phyloP scores from a whole-genome alignment of 2,113 vertebrate species.

The Protobothrops mucrosquamatus region DNA sequence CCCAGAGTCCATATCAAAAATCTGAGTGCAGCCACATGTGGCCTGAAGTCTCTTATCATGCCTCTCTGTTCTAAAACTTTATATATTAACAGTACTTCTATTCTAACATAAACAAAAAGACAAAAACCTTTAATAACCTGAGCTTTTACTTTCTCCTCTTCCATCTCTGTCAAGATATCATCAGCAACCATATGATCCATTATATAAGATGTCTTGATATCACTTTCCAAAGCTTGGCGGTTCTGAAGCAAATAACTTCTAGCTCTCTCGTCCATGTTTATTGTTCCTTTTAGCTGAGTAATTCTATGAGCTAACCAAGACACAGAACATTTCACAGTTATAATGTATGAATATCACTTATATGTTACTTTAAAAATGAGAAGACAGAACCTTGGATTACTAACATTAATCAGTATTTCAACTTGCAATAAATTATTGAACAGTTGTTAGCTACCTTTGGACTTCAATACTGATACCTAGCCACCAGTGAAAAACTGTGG shows the following conservation, averaged over 20 bases:
- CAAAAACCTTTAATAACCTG: conserved; percentile 68
- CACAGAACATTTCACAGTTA: background rate
- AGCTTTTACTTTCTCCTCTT: conserved; percentile 82
- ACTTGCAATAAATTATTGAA: background rate
- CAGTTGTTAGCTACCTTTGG: background rate
- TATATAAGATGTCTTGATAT: conserved; percentile 88
- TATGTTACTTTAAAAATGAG: background rate
- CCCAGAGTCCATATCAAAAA: background rate
- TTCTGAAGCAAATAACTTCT: conserved; percentile 82
- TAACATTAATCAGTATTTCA: background rate
- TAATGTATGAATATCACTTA: background rate
- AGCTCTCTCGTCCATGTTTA: conserved; percentile 81
- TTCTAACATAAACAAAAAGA: background rate
- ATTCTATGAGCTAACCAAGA: conserved; percentile 36
- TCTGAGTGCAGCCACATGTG: background rate
- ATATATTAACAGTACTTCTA: background rate
- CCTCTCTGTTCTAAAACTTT: background rate
- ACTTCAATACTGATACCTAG: background rate
- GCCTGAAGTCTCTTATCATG: background rate
- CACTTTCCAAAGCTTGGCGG: conserved; percentile 78
- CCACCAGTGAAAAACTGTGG: background rate
- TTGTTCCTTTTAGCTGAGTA: conserved; percentile 18
- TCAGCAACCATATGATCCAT: conserved; percentile 94
- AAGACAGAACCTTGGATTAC: background rate
- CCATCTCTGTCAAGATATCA: conserved; percentile 75